These are phyloP conservation scores for Zosterops lateralis DNA, from an alignment of 2,113 vertebrate genomes.

Conservation along the genomic window DNA sequence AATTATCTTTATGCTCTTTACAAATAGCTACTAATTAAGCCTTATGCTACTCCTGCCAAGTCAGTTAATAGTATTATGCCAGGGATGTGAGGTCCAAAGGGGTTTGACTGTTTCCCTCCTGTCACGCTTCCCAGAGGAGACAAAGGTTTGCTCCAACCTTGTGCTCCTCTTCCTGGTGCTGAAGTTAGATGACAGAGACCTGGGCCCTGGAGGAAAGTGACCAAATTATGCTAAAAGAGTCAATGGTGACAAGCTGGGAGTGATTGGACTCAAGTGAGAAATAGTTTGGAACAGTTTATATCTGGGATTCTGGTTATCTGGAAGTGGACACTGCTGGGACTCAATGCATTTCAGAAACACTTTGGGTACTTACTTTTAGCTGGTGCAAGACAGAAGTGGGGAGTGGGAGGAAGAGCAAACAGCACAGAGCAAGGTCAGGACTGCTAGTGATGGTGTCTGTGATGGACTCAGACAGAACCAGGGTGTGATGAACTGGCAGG, in stretches of 20 bases:
- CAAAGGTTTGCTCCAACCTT: not conserved
- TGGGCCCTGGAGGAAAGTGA: too few relatives aligned
- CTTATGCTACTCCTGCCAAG: not conserved
- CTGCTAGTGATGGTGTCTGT: not conserved
- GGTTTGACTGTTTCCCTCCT: not conserved
- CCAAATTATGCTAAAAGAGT: not conserved
- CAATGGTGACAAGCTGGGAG: not conserved
- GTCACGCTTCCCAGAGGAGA: not conserved
- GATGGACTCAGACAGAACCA: not conserved
- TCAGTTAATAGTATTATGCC: not conserved
- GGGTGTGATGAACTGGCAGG: not conserved
- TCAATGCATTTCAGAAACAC: not conserved
- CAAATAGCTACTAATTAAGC: slow-evolving; percentile 14
- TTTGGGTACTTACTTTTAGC: not conserved
- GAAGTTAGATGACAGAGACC: not conserved
- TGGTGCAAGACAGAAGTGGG: not conserved
- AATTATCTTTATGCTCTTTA: not conserved
- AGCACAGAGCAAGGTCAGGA: not conserved
- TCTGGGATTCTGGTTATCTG: not conserved
- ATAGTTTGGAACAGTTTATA: not conserved
- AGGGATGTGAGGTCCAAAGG: not conserved
- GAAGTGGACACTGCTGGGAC: not conserved
- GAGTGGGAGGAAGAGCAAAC: not conserved
- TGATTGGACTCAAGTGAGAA: not conserved
- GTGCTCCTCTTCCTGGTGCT: not conserved